These are phyloP conservation scores for Apis florea DNA, from an alignment of 1,140 invertebrate genomes.

Conservation along the genomic window DNA sequence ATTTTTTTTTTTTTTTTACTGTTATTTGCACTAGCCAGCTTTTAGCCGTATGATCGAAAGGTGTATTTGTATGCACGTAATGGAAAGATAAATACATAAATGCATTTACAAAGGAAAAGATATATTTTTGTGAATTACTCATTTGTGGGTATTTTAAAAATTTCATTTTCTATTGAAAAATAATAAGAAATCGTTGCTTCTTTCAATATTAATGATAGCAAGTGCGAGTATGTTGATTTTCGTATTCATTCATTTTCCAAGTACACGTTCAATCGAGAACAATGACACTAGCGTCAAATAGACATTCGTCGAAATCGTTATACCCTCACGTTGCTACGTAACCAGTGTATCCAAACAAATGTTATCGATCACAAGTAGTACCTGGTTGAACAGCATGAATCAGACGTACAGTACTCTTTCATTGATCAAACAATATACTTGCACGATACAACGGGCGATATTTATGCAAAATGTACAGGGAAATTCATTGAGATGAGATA, in stretches of 20 bases:
- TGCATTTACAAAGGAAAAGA: too few species aligned
- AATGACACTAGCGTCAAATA: conserved; percentile 10
- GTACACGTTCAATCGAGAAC: not conserved
- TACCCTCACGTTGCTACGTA: conserved; percentile 70
- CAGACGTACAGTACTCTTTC: conserved; percentile 58
- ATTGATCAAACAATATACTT: conserved; percentile 72
- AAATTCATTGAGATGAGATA: not conserved
- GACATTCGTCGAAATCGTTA: conserved; percentile 32
- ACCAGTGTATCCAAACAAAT: conserved; percentile 75
- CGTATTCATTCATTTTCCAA: not conserved
- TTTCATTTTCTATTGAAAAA: too few species aligned
- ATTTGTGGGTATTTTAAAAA: too few species aligned
- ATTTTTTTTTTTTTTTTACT: too few species aligned
- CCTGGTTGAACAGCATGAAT: conserved; percentile 38
- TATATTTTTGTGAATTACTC: too few species aligned
- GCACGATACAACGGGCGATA: conserved; percentile 30
- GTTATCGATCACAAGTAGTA: conserved; percentile 70
- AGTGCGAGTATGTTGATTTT: not conserved
- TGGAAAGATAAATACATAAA: too few species aligned
- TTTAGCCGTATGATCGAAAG: too few species aligned
- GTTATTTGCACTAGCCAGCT: too few species aligned
- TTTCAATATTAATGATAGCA: not conserved
- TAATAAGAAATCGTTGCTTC: not conserved
- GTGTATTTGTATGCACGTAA: too few species aligned
- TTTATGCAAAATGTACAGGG: too few species aligned